A percentile compares a stretch with the other conserved stretches of the same genome.
Evolutionary conservation across 1,140 invertebrate genomes (phyloP).

Genomic region (Philotrypesis tridentata): DNA sequence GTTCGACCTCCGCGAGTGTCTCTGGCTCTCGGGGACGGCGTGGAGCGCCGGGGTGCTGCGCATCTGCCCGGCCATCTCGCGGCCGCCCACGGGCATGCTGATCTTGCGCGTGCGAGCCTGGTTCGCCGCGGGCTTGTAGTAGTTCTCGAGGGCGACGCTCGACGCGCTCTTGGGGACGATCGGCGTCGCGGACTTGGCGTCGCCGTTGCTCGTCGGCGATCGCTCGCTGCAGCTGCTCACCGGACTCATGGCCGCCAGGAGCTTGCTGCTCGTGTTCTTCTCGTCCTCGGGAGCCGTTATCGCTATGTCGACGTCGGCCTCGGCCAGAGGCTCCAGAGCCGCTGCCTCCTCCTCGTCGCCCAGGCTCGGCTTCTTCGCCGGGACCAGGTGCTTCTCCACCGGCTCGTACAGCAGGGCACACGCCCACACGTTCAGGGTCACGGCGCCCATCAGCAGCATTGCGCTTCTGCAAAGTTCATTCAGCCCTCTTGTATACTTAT

Average conservation of each 20-base stretch:
- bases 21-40: constrained; percentile 72
- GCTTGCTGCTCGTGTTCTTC: constrained; percentile 15
- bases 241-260: constrained; percentile 15
- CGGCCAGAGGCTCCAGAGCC: constrained; percentile 46
- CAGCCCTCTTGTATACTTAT: no score
- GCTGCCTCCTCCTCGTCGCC: constrained; percentile 38
- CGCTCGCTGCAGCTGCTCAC: not conserved
- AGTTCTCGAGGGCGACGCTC: constrained; percentile 75
- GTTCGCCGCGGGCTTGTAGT: constrained; percentile 67
- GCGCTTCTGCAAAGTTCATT: constrained; percentile 76
- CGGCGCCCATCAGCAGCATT: constrained; percentile 86
- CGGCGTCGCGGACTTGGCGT: constrained; percentile 43
- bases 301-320: constrained; percentile 49
- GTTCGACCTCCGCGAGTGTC: constrained; percentile 58
- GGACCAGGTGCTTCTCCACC: constrained; percentile 85
- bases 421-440: constrained; percentile 88
- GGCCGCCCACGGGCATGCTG: constrained; percentile 71
- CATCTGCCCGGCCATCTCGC: constrained; percentile 74
- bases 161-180: constrained; percentile 74
- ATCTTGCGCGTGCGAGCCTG: constrained; percentile 74
- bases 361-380: constrained; percentile 60
- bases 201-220: constrained; percentile 45
- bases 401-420: constrained; percentile 89
- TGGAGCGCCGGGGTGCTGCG: constrained; percentile 77
- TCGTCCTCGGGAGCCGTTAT: constrained; percentile 34